Conservation (phyloP, 1,140 invertebrate species). For the Pachyrhynchus sulphureomaculatus region DNA sequence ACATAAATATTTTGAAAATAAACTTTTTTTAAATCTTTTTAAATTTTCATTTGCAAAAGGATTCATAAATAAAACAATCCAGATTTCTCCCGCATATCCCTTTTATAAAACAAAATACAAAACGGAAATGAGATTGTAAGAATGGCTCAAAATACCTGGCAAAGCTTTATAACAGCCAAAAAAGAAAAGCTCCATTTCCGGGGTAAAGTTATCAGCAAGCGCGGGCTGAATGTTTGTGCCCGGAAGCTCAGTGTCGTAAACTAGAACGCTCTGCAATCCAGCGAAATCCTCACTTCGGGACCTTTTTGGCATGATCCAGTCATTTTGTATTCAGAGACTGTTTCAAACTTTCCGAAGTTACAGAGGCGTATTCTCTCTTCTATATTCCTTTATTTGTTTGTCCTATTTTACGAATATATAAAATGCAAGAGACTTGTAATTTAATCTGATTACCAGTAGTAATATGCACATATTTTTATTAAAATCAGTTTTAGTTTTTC, state of each 20-base stretch:
- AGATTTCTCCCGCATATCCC: neutral
- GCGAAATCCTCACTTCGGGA: constrained; percentile 5
- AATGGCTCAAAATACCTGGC: constrained; percentile 3
- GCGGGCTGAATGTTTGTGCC: constrained; percentile 15
- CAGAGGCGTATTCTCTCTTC: too few species aligned
- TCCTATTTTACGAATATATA: too few species aligned
- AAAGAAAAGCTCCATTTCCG: neutral
- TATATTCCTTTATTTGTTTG: too few species aligned
- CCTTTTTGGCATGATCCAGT: neutral
- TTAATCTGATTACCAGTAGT: too few species aligned
- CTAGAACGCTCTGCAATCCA: constrained; percentile 7
- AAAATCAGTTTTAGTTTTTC: too few species aligned
- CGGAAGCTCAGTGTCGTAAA: constrained; percentile 20
- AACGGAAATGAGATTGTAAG: constrained; percentile 3
- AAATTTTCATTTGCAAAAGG: too few species aligned
- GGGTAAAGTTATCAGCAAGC: neutral
- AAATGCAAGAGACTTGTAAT: too few species aligned
- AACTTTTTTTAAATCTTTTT: too few species aligned
- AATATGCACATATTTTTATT: too few species aligned
- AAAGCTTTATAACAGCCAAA: neutral
- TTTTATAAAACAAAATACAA: constrained; percentile 3
- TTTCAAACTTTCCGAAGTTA: neutral
- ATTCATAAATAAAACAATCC: neutral
- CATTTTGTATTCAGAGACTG: neutral
- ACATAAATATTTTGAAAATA: too few species aligned